A percentile compares a stretch with the other conserved stretches of the same genome.
Evolutionary conservation across 2,888 invertebrate species (phyloP).

Genomic region (Nezara viridula): DNA sequence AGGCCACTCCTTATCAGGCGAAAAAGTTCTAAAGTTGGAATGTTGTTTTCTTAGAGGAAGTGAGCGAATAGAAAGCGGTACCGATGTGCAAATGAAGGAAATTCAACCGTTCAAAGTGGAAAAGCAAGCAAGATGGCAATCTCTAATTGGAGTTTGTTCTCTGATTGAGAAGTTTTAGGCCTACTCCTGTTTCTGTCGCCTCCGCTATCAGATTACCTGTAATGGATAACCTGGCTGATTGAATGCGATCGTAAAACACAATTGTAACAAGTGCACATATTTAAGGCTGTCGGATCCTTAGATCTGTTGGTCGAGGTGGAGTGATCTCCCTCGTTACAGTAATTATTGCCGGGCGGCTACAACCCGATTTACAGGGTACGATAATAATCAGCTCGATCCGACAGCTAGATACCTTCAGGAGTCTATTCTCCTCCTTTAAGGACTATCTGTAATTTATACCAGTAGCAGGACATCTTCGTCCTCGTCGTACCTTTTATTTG

Average conservation of each 20-base stretch:
- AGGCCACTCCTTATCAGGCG: background rate
- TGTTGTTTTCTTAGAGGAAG: background rate
- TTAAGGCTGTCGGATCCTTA: slow-evolving; percentile 40
- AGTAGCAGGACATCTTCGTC: background rate
- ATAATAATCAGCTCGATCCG: slow-evolving; percentile 37
- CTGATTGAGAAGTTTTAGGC: slow-evolving; percentile 40
- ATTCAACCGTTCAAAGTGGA: background rate
- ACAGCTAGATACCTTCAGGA: slow-evolving; percentile 40
- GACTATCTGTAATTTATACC: slow-evolving; percentile 45
- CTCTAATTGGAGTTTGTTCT: slow-evolving; percentile 42
- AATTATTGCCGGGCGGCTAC: slow-evolving; percentile 9
- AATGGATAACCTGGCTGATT: slow-evolving; percentile 36
- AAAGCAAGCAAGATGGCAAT: slow-evolving; percentile 30
- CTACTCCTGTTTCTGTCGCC: slow-evolving; percentile 49
- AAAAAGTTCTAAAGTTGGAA: slow-evolving; percentile 22
- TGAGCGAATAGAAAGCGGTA: slow-evolving; percentile 40
- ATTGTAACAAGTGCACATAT: slow-evolving; percentile 43
- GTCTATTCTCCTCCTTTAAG: slow-evolving; percentile 26
- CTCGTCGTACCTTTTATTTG: background rate
- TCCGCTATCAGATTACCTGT: slow-evolving; percentile 34
- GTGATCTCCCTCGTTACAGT: slow-evolving; percentile 42
- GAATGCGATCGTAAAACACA: slow-evolving; percentile 49
- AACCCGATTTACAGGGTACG: slow-evolving; percentile 9
- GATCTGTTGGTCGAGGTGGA: background rate
- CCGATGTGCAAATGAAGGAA: slow-evolving; percentile 36